phyloP scores from a whole-genome alignment of 2,113 vertebrate genomes.

The Uropsilus gracilis region DNA sequence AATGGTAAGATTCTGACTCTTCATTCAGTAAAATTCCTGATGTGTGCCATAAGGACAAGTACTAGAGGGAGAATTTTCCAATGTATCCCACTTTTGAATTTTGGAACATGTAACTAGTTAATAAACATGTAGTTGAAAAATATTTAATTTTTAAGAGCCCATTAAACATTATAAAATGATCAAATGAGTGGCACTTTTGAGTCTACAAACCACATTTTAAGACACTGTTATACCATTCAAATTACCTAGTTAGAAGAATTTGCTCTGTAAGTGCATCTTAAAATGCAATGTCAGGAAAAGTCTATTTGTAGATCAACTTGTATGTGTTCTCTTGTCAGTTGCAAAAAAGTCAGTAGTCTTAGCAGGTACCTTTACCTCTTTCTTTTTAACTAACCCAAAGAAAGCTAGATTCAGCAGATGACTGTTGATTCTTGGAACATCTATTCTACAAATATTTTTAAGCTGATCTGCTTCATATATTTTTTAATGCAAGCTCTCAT shows the following conservation, averaged over 20 bases:
- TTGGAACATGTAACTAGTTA: not conserved
- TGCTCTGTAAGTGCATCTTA: not conserved
- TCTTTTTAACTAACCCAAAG: not conserved
- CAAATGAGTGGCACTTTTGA: not conserved
- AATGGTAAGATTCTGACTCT: not conserved
- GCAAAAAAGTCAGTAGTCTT: not conserved
- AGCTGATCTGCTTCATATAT: not conserved
- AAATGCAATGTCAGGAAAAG: not conserved
- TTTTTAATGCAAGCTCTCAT: slow-evolving; percentile 22
- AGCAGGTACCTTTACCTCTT: not conserved
- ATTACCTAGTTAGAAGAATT: not conserved
- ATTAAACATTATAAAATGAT: slow-evolving; percentile 4
- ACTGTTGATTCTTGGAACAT: not conserved
- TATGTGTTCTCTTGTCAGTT: not conserved
- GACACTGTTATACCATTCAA: not conserved
- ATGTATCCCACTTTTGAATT: not conserved
- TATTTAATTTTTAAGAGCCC: not conserved
- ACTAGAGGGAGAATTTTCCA: not conserved
- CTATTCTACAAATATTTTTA: not conserved
- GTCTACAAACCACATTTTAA: slow-evolving; percentile 34
- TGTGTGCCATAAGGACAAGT: not conserved
- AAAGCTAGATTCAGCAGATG: not conserved
- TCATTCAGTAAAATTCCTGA: not conserved
- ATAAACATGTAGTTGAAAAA: no score
- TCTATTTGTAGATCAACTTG: not conserved